phyloP scores from a whole-genome alignment of 1,140 invertebrate species.

The Drosophila punjabiensis region DNA sequence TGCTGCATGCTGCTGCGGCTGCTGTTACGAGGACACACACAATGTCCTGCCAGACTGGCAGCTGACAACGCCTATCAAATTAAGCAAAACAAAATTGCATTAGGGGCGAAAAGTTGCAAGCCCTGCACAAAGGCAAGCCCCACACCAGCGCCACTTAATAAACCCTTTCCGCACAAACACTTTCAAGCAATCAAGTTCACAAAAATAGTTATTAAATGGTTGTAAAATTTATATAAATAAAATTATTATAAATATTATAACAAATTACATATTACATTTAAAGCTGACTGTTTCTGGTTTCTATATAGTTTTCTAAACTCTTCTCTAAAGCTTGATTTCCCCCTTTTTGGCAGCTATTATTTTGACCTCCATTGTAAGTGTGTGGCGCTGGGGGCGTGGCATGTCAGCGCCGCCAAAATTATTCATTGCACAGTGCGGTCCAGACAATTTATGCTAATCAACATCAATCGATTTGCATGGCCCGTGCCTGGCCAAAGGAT shows the following conservation, averaged over 20 bases:
- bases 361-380: background rate
- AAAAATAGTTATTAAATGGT: background rate
- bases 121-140: constrained; percentile 32
- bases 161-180: constrained; percentile 6
- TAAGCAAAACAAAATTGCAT: constrained; percentile 83
- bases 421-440: constrained; percentile 84
- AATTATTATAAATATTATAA: background rate
- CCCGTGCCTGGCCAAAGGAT: constrained; percentile 56
- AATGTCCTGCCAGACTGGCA: constrained; percentile 61
- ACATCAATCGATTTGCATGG: constrained; percentile 84
- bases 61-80: constrained; percentile 83
- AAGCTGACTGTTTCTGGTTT: background rate
- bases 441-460: constrained; percentile 85
- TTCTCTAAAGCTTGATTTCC: background rate
- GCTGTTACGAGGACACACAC: constrained; percentile 33
- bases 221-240: background rate
- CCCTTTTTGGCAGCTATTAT: background rate
- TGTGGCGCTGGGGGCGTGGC: constrained; percentile 32
- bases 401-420: constrained; percentile 72
- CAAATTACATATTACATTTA: background rate
- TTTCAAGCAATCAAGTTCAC: background rate
- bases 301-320: too few relatives aligned
- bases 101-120: constrained; percentile 68
- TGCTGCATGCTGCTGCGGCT: constrained; percentile 1
- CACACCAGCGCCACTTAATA: constrained; percentile 8